Conservation (phyloP, 2,797 vertebrate species). For the Neomorphus geoffroyi region DNA sequence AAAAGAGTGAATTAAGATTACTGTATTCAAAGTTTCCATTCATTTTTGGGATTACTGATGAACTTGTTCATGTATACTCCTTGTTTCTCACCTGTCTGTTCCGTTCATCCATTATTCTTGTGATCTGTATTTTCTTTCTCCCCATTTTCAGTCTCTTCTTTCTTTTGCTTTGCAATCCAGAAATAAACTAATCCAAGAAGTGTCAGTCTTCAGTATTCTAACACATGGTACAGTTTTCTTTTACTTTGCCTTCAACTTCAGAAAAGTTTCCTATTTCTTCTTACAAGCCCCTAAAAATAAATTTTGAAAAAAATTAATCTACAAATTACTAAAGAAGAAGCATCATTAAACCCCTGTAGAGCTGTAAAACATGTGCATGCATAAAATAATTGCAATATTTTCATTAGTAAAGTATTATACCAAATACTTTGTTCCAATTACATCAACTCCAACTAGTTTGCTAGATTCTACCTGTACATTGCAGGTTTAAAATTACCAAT, state of each 20-base stretch:
- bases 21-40: background rate
- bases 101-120: constrained; percentile 98
- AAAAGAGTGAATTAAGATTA: background rate
- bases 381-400: background rate
- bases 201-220: constrained; percentile 84
- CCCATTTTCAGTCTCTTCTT: constrained; percentile 89
- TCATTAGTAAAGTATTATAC: background rate
- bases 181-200: constrained; percentile 86
- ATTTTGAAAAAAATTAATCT: background rate
- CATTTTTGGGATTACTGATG: background rate
- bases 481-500: background rate
- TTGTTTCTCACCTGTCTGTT: constrained; percentile 92
- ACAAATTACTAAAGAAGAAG: background rate
- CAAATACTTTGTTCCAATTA: background rate
- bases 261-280: constrained; percentile 53
- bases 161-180: constrained; percentile 84
- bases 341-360: background rate
- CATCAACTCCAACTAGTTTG: background rate
- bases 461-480: background rate
- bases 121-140: constrained; percentile 99
- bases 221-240: constrained; percentile 89
- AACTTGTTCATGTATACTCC: background rate
- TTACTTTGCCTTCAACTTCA: constrained; percentile 66
- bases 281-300: constrained; percentile 68
- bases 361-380: background rate